Percentiles rank a stretch among this genome's conserved stretches.
Conservation (phyloP, 2,888 invertebrate genomes). For the Geophilus truncorum region DNA sequence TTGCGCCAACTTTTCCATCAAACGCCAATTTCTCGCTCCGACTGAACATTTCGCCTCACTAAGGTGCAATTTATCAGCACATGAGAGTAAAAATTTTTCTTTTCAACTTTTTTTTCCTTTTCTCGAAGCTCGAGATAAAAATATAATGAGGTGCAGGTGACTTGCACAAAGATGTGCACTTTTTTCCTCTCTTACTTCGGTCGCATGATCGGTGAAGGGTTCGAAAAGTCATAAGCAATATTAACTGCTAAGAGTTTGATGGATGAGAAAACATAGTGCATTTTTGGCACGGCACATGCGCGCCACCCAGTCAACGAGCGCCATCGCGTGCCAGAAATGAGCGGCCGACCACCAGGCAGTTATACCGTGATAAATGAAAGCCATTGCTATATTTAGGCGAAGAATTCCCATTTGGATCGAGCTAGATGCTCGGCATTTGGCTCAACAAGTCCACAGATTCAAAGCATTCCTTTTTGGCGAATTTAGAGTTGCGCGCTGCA, state of each 20-base stretch:
- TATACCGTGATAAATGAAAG: not conserved
- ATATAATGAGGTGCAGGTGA: conserved; percentile 16
- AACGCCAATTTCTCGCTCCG: not conserved
- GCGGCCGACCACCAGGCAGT: too few species aligned
- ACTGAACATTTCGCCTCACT: not conserved
- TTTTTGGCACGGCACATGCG: conserved; percentile 4
- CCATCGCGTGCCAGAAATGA: not conserved
- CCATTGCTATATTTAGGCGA: not conserved
- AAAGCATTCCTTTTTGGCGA: not conserved
- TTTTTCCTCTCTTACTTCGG: not conserved
- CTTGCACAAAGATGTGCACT: not conserved
- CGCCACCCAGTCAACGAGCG: not conserved
- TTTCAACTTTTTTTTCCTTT: not conserved
- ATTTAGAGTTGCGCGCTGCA: not conserved
- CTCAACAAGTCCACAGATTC: not conserved
- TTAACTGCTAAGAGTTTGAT: conserved; percentile 17
- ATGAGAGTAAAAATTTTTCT: not conserved
- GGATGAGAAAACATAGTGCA: conserved; percentile 1
- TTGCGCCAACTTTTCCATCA: not conserved
- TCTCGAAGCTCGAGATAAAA: not conserved
- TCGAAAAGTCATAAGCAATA: conserved; percentile 17
- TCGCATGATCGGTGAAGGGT: conserved; percentile 14
- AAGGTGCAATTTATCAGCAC: conserved; percentile 3
- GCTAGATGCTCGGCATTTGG: not conserved
- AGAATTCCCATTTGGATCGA: not conserved